phyloP scores from a whole-genome alignment of 2,888 invertebrate genomes.

The Orchesellides sinensis region DNA sequence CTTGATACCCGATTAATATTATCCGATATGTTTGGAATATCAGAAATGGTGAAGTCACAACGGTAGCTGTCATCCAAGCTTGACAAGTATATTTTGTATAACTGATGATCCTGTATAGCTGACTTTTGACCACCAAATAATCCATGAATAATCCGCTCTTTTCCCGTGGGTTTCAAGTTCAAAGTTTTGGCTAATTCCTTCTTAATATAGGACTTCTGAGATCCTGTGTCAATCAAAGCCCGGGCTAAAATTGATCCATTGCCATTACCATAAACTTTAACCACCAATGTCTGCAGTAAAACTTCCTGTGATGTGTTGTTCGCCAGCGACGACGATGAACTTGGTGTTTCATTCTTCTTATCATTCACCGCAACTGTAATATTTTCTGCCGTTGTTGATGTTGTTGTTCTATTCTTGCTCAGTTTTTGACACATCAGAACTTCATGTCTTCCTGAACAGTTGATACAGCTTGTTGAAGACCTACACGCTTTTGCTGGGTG shows the following conservation, averaged over 20 bases:
- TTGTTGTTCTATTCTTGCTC: background rate
- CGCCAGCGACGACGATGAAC: background rate
- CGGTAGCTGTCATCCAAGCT: background rate
- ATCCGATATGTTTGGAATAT: background rate
- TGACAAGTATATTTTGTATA: background rate
- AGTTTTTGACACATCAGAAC: background rate
- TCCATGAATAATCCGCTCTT: slow-evolving; percentile 61
- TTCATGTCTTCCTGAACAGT: background rate
- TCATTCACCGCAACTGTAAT: background rate
- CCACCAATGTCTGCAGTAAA: slow-evolving; percentile 16
- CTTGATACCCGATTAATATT: background rate
- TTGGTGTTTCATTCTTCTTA: background rate
- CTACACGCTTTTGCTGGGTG: background rate
- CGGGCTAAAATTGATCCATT: slow-evolving; percentile 50
- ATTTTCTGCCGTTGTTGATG: background rate
- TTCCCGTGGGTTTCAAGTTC: slow-evolving; percentile 60
- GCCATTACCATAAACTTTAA: slow-evolving; percentile 19
- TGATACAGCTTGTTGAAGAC: background rate
- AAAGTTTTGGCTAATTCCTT: slow-evolving; percentile 66
- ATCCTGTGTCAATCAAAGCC: slow-evolving; percentile 73
- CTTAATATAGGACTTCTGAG: slow-evolving; percentile 73
- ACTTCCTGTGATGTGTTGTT: background rate
- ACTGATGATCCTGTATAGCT: background rate
- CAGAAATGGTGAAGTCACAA: too few relatives aligned
- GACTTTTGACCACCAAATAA: slow-evolving; percentile 70